Percentiles rank a stretch among this genome's conserved stretches.
Evolutionary conservation across 1,140 invertebrate genomes (phyloP).

Genomic region (Cardiocondyla obscurior): DNA sequence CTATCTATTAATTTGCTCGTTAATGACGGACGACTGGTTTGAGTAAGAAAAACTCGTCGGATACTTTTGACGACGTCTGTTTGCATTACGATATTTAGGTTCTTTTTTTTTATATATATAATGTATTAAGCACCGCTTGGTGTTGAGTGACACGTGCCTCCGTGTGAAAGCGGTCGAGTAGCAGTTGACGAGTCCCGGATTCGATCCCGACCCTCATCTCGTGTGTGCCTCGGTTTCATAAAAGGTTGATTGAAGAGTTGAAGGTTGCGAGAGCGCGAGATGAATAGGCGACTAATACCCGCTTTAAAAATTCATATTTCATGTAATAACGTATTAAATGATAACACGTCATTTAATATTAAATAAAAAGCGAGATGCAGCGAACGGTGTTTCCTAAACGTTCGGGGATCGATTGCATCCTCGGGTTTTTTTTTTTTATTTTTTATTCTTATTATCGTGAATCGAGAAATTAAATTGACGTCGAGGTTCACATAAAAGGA

Average conservation of each 20-base stretch:
- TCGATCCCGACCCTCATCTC: not conserved
- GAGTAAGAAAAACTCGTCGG: not conserved
- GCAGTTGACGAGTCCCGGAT: not conserved
- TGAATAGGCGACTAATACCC: not conserved
- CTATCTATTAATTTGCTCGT: not conserved
- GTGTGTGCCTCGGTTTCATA: not conserved
- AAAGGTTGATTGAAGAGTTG: slow-evolving; percentile 13
- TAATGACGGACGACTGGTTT: not conserved
- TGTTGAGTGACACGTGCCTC: not conserved
- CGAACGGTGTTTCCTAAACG: not conserved
- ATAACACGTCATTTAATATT: not conserved
- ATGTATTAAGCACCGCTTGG: not conserved
- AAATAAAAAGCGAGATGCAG: not conserved
- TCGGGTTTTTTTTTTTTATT: not conserved
- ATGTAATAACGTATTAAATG: not conserved
- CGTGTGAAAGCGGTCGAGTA: slow-evolving; percentile 15
- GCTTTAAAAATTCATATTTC: not conserved
- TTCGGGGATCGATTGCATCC: not conserved
- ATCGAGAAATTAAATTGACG: not conserved
- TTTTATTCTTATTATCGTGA: not conserved
- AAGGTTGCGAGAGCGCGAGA: not conserved
- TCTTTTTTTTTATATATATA: not conserved
- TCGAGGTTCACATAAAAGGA: not conserved
- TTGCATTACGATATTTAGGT: not conserved
- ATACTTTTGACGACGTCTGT: not conserved